Evolutionary conservation across 2,797 vertebrate species (phyloP), one percentile per base, ranked within the genome.

Genomic region (Molossus molossus): DNA sequence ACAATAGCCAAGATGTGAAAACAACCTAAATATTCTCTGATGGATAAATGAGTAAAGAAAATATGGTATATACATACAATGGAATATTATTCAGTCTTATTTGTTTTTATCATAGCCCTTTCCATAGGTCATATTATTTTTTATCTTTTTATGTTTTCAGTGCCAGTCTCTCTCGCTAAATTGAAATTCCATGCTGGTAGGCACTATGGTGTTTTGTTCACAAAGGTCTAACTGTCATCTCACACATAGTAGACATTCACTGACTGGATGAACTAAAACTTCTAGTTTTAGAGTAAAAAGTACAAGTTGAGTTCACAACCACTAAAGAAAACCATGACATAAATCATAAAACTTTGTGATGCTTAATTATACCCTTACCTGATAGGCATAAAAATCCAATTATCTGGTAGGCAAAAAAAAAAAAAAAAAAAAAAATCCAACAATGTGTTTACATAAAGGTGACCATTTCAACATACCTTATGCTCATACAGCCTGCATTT

Each of bases 271-370:
- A 81, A 25, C 65, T 40, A 72, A 90, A 86, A 80, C 15, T 60
- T 75, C 21, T 50, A 69, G 17, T n/a, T 95, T 94, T 58, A 94
- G 60, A 65, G 27, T 29, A 73, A 85, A 84, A 1, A 72, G 85
- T 11, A 79, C n/a, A 81, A 85, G 6, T 10, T 91, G 58, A 87
- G 21, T 76, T 94, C 8, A 85, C 9, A 90, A 73, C 1, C 60
- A 7, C 33, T 87, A 84, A 81, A 85, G 27, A 77, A 96, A 83
- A 55, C 8, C 6, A 69, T 27, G 33, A 20, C 17, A 70, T 70
- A 84, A 90, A 55, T 73, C 21, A 79, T 69, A 67, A 83, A 91
- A 21, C 4, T 7, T 84, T 75, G 20, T 55, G 17, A 77, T 77
- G 18, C 21, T 13, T 84, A 87, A 89, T 64, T 91, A 94, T 80